Conservation (phyloP, 2,888 invertebrate species). For the Patella pellucida region DNA sequence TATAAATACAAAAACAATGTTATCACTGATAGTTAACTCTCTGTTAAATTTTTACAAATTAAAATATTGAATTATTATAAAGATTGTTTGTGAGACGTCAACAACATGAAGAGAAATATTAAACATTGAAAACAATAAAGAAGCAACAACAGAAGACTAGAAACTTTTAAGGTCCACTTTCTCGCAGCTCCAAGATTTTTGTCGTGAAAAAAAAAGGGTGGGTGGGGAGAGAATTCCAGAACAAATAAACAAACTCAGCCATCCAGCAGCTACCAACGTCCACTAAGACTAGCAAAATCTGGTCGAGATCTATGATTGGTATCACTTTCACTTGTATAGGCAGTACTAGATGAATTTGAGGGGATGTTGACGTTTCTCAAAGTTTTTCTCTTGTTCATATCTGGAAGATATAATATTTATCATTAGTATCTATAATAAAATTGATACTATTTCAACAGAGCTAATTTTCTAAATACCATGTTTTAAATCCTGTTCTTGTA, state of each 20-base stretch:
- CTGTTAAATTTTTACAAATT: too few species aligned
- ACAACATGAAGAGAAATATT: background rate
- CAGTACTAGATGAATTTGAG: background rate
- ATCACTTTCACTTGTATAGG: constrained; percentile 8
- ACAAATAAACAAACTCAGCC: background rate
- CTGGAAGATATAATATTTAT: constrained; percentile 32
- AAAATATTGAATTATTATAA: too few species aligned
- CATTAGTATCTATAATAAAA: too few species aligned
- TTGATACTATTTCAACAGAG: too few species aligned
- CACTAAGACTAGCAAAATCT: constrained; percentile 56
- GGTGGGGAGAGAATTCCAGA: constrained; percentile 6
- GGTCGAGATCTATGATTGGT: constrained; percentile 35
- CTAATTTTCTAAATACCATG: too few species aligned
- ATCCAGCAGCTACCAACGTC: constrained; percentile 38
- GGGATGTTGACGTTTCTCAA: constrained; percentile 30
- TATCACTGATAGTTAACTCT: too few species aligned
- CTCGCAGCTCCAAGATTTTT: constrained; percentile 57
- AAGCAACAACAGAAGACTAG: constrained; percentile 17
- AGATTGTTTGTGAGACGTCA: too few species aligned
- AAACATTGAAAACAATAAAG: constrained; percentile 5
- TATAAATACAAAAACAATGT: too few species aligned
- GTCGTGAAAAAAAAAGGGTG: constrained; percentile 35
- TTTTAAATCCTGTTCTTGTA: too few species aligned
- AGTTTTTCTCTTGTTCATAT: constrained; percentile 58
- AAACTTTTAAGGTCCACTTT: constrained; percentile 46